phyloP scores from a whole-genome alignment of 1,140 invertebrate species.

The Chymomyza costata region DNA sequence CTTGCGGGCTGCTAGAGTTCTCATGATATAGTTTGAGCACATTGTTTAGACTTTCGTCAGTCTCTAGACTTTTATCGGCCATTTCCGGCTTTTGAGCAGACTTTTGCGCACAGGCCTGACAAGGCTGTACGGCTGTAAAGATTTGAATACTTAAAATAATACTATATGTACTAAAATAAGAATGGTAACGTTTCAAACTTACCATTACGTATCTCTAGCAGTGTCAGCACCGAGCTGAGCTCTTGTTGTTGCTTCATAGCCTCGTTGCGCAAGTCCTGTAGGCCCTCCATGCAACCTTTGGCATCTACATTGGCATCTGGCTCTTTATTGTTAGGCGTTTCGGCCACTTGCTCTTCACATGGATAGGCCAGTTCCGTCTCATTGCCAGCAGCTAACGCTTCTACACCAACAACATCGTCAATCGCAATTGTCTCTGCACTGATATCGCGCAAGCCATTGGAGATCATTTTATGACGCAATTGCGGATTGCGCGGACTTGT shows the following conservation, averaged over 20 bases:
- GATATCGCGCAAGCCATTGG: conserved; percentile 75
- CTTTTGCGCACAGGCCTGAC: conserved; percentile 59
- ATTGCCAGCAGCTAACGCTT: conserved; percentile 77
- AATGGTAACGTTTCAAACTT: no score
- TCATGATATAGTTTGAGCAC: conserved; percentile 35
- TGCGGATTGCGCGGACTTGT: conserved; percentile 76
- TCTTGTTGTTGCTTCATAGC: conserved; percentile 80
- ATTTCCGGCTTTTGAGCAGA: conserved; percentile 63
- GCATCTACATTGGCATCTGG: conserved; percentile 80
- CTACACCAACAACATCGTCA: conserved; percentile 80
- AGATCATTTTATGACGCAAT: conserved; percentile 76
- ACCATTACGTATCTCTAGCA: conserved; percentile 53
- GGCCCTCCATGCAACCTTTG: conserved; percentile 80
- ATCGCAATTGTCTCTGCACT: conserved; percentile 87
- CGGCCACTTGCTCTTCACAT: conserved; percentile 78
- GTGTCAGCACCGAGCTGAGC: conserved; percentile 77
- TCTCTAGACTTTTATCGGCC: conserved; percentile 72
- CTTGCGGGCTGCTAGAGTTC: conserved; percentile 6
- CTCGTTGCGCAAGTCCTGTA: conserved; percentile 80
- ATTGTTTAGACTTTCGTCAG: conserved; percentile 54
- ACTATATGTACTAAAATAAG: no score
- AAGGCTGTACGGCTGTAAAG: conserved; percentile 48
- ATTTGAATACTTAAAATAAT: background rate
- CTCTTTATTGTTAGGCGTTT: conserved; percentile 72
- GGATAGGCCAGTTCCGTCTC: conserved; percentile 78